Evolutionary conservation across 2,113 vertebrate genomes (phyloP).

Genomic region (Collichthys lucidus): DNA sequence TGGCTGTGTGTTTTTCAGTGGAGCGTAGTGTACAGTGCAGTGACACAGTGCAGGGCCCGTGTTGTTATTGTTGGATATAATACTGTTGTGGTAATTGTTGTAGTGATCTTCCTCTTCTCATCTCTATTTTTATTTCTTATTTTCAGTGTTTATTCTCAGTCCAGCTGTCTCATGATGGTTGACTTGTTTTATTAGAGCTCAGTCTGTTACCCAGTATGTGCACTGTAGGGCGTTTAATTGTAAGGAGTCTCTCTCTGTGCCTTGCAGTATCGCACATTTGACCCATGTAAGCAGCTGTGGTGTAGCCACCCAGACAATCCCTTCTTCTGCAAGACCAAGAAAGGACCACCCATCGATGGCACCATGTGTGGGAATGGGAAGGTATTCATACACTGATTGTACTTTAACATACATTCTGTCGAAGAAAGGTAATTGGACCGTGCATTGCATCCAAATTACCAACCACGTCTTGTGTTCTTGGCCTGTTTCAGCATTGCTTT

Average conservation of each 20-base stretch:
- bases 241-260: constrained; percentile 66
- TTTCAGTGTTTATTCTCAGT: constrained; percentile 62
- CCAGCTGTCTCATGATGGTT: constrained; percentile 52
- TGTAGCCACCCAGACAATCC: constrained; percentile 98
- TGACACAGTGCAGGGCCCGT: constrained; percentile 61
- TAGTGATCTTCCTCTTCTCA: constrained; percentile 68
- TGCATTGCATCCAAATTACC: background rate
- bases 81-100: constrained; percentile 61
- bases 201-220: constrained; percentile 22
- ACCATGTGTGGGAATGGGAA: constrained; percentile 95
- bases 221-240: constrained; percentile 20
- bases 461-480: constrained; percentile 14
- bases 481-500: constrained; percentile 91
- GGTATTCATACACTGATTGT: constrained; percentile 78
- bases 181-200: constrained; percentile 24
- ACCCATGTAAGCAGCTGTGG: constrained; percentile 98
- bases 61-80: constrained; percentile 65
- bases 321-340: constrained; percentile 99
- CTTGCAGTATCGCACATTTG: constrained; percentile 94
- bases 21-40: constrained; percentile 68
- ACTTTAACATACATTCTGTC: background rate
- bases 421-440: background rate
- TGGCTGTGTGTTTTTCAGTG: constrained; percentile 79
- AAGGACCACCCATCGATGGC: constrained; percentile 96
- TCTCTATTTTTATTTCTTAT: constrained; percentile 54